Evolutionary conservation across 2,797 vertebrate genomes (phyloP).

Genomic region (Buceros bicornis): DNA sequence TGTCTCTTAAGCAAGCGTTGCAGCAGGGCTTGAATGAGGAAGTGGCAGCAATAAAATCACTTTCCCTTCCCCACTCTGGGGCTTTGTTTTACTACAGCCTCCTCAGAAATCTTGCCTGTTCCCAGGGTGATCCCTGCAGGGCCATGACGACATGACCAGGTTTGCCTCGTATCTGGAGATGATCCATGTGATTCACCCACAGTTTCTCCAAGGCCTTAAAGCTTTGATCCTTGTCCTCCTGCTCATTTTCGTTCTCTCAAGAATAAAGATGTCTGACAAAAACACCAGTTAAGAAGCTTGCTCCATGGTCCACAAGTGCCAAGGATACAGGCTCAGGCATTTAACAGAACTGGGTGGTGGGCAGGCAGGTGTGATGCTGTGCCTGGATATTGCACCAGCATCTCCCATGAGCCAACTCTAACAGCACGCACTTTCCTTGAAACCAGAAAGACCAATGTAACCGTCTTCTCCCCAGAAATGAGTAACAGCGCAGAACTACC

Average conservation of each 20-base stretch:
- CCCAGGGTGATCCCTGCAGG: rapidly evolving
- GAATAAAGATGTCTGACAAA: neutral
- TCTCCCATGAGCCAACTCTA: neutral
- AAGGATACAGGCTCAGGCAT: neutral
- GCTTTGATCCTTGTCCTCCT: neutral
- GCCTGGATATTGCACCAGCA: neutral
- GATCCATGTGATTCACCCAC: constrained; percentile 15
- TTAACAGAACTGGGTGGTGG: neutral
- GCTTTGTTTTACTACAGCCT: neutral
- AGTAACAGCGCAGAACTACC: neutral
- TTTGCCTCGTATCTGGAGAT: constrained; percentile 18
- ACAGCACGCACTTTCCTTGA: neutral
- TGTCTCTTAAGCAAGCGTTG: rapidly evolving
- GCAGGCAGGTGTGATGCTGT: rapidly evolving
- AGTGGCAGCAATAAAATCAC: neutral
- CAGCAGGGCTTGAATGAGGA: rapidly evolving
- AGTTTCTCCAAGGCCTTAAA: neutral
- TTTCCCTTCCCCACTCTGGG: neutral
- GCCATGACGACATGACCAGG: neutral
- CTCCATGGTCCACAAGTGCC: neutral
- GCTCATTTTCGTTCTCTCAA: neutral
- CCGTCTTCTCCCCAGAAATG: neutral
- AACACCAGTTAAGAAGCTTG: neutral
- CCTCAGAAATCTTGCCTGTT: neutral
- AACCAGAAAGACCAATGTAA: neutral